These are phyloP conservation scores for Plodia interpunctella DNA, from an alignment of 1,140 invertebrate species.

Conservation along the genomic window DNA sequence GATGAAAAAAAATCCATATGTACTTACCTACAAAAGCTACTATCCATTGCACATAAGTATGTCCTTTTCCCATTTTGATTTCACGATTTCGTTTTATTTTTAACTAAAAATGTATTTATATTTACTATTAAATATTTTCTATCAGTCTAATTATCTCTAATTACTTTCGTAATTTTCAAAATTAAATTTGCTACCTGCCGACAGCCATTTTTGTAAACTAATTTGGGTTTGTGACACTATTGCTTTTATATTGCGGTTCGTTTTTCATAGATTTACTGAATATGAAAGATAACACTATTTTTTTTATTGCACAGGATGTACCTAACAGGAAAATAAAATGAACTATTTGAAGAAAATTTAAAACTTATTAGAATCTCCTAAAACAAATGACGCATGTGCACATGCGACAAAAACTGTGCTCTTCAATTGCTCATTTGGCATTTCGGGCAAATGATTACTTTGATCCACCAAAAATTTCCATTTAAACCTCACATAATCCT, in stretches of 20 bases:
- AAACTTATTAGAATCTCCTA: too few species aligned
- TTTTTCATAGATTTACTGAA: not conserved
- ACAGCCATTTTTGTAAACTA: not conserved
- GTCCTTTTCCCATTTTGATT: conserved; percentile 14
- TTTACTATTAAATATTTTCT: not conserved
- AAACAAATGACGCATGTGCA: too few species aligned
- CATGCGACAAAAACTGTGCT: too few species aligned
- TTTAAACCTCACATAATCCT: too few species aligned
- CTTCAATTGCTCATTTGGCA: too few species aligned
- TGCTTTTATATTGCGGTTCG: not conserved
- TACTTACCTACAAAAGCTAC: conserved; percentile 26
- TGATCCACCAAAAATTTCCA: too few species aligned
- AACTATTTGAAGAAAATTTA: too few species aligned
- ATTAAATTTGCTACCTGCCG: not conserved
- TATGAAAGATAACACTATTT: not conserved
- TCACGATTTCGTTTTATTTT: conserved; percentile 9
- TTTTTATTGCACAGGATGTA: too few species aligned
- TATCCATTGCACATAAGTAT: conserved; percentile 26
- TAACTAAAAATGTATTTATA: not conserved
- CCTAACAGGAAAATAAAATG: too few species aligned
- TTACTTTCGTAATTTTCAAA: not conserved
- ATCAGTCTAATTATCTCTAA: not conserved
- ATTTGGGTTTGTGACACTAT: not conserved
- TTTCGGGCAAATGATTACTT: too few species aligned
- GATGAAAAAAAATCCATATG: not conserved